A percentile compares a stretch with the other conserved stretches of the same genome.
Evolutionary conservation across 2,797 vertebrate genomes (phyloP).

Genomic region (Enteromius treurensis): DNA sequence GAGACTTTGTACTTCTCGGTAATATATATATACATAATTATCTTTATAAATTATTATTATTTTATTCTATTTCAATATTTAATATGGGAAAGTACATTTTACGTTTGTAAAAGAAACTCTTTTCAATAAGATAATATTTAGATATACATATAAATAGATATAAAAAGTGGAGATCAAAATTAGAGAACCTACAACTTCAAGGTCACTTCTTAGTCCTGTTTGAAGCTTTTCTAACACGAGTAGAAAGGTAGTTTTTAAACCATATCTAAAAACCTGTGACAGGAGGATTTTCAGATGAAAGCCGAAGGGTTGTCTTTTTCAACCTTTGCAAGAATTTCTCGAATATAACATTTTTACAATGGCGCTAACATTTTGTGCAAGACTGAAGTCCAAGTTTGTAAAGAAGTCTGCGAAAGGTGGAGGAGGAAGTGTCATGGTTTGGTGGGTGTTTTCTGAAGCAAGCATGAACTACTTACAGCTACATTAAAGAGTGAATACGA

Average conservation of each 20-base stretch:
- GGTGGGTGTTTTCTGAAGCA: background rate
- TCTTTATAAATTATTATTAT: background rate
- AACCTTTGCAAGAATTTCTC: background rate
- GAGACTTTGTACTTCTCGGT: conserved; percentile 83
- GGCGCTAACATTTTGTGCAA: background rate
- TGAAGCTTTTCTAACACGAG: background rate
- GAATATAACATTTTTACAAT: background rate
- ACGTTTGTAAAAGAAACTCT: background rate
- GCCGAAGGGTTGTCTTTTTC: background rate
- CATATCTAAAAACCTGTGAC: background rate
- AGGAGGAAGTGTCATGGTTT: background rate
- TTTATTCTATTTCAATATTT: background rate
- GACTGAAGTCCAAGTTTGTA: background rate
- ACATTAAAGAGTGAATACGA: background rate
- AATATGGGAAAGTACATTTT: background rate
- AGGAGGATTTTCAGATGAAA: background rate
- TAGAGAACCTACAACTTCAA: background rate
- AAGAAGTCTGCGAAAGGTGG: background rate
- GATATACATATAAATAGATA: background rate
- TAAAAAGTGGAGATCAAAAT: background rate
- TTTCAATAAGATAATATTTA: background rate
- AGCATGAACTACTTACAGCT: no score
- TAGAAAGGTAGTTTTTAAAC: background rate
- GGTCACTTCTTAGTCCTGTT: background rate
- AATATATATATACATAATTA: background rate